Evolutionary conservation across 2,888 invertebrate species (phyloP).

Genomic region (Lithophane semibrunnea): DNA sequence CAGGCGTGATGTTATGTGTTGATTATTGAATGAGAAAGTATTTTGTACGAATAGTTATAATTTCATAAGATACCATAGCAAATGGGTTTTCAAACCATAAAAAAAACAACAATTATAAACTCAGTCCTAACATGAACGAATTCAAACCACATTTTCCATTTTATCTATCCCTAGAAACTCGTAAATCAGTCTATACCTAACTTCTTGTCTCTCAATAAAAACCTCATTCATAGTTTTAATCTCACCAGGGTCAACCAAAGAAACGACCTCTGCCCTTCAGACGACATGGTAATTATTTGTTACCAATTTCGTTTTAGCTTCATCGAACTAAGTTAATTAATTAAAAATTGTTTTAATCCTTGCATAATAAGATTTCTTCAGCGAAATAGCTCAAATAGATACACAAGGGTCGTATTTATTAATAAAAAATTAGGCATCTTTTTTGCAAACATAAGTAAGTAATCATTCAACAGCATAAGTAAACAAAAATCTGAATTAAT

Average conservation of each 20-base stretch:
- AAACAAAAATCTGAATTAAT: background rate
- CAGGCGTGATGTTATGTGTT: too few relatives aligned
- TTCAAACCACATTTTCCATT: background rate
- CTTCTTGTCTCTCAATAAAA: background rate
- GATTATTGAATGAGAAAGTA: background rate
- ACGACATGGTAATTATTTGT: conserved; percentile 41
- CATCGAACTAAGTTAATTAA: conserved; percentile 40
- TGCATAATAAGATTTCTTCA: conserved; percentile 17
- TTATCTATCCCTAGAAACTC: background rate
- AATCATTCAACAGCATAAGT: background rate
- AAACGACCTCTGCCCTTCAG: conserved; percentile 40
- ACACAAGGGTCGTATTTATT: background rate
- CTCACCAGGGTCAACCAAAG: conserved; percentile 16
- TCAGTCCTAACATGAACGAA: background rate
- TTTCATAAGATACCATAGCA: background rate
- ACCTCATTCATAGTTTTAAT: conserved; percentile 12
- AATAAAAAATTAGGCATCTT: background rate
- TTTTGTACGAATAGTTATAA: background rate
- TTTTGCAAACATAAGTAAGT: background rate
- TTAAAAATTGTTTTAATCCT: conserved; percentile 20
- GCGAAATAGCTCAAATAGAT: background rate
- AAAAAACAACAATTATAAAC: background rate
- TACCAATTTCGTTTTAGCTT: conserved; percentile 17
- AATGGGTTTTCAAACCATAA: background rate
- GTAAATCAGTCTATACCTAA: conserved; percentile 14